Evolutionary conservation across 2,888 invertebrate genomes (phyloP).

Genomic region (Alcis repandata): DNA sequence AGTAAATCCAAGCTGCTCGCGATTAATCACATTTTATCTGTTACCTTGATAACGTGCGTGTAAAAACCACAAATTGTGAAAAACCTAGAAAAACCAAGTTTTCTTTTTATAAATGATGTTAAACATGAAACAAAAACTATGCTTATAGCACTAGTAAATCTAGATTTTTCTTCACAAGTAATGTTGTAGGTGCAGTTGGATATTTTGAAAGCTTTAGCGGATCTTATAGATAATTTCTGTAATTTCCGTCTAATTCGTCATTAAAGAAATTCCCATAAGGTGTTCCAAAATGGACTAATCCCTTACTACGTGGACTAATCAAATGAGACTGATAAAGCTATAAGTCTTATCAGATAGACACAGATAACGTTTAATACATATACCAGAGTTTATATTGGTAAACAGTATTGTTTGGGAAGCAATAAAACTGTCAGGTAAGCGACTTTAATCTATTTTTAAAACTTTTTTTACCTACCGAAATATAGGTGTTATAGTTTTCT

Average conservation of each 20-base stretch:
- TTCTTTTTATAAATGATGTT: background rate
- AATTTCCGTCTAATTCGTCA: background rate
- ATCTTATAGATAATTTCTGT: too few species aligned
- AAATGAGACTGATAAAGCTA: slow-evolving; percentile 53
- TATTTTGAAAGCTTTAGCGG: background rate
- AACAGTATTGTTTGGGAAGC: slow-evolving; percentile 54
- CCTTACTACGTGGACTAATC: slow-evolving; percentile 73
- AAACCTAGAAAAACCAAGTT: background rate
- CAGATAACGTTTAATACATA: slow-evolving; percentile 48
- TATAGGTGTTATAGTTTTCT: too few species aligned
- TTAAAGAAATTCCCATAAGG: background rate
- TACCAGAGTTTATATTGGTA: slow-evolving; percentile 44
- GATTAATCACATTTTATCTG: slow-evolving; percentile 35
- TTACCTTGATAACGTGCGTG: slow-evolving; percentile 1
- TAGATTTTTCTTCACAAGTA: background rate
- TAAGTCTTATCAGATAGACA: slow-evolving; percentile 41
- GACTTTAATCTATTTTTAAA: slow-evolving; percentile 24
- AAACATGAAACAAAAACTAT: background rate
- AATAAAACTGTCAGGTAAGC: slow-evolving; percentile 62
- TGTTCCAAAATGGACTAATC: slow-evolving; percentile 37
- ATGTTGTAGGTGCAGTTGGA: too few species aligned
- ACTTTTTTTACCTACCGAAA: slow-evolving; percentile 9
- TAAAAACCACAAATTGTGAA: background rate
- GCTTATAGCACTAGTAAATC: background rate
- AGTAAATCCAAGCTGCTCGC: slow-evolving; percentile 31